Conservation (phyloP, 2,113 vertebrate genomes). For the Cygnus atratus region DNA sequence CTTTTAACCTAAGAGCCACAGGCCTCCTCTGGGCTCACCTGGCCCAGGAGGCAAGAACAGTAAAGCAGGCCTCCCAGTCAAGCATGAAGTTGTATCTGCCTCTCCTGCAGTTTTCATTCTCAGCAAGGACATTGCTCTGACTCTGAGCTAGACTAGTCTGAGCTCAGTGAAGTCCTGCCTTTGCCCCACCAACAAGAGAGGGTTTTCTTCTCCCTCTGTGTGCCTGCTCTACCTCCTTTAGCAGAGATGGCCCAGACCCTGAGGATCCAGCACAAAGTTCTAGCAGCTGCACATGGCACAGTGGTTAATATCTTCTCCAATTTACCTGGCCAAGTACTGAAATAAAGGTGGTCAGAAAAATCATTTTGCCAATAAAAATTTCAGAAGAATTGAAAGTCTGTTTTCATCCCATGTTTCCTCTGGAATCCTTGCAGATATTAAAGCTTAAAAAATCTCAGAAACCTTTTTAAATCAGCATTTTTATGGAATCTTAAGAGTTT, state of each 20-base stretch:
- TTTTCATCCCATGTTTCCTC: not conserved
- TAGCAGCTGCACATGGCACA: not conserved
- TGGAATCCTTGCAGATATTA: not conserved
- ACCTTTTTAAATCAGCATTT: not conserved
- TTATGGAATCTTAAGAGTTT: not conserved
- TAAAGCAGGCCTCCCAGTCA: not conserved
- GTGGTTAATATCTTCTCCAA: not conserved
- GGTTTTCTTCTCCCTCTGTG: not conserved
- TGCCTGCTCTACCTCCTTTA: not conserved
- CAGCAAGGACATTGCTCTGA: not conserved
- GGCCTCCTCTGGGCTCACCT: not conserved
- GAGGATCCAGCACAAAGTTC: not conserved
- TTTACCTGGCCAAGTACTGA: not conserved
- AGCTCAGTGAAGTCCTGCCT: not conserved
- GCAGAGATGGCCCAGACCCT: not conserved
- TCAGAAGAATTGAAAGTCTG: not conserved
- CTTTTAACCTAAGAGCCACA: not conserved
- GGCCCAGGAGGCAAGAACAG: not conserved
- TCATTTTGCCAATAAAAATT: not conserved
- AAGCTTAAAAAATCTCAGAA: not conserved
- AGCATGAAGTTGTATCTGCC: not conserved
- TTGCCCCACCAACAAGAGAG: not conserved
- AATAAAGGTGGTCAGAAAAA: not conserved
- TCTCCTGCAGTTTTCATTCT: not conserved
- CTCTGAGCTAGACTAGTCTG: too few relatives aligned